Evolutionary conservation across 2,888 invertebrate species (phyloP).

Genomic region (Apamea epomidion): DNA sequence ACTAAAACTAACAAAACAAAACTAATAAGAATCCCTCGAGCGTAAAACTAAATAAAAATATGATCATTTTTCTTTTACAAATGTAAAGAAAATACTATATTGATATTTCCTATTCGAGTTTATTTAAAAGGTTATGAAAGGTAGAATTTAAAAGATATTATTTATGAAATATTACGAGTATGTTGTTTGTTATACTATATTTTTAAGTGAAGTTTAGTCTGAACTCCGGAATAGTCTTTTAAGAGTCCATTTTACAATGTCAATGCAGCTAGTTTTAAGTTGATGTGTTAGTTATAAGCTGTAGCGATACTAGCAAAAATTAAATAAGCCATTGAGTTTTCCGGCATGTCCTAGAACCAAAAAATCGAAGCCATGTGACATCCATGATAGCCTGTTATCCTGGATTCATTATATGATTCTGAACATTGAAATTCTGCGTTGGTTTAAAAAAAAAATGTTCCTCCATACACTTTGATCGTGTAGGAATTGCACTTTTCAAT

Average conservation of each 20-base stretch:
- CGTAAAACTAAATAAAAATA: not conserved
- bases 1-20: too few species aligned
- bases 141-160: slow-evolving; percentile 52
- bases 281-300: slow-evolving; percentile 50
- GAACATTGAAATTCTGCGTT: too few species aligned
- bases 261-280: slow-evolving; percentile 73
- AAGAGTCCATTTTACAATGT: slow-evolving; percentile 79
- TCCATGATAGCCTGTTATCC: too few species aligned
- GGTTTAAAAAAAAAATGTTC: too few species aligned
- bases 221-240: slow-evolving; percentile 79
- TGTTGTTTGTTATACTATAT: slow-evolving; percentile 47
- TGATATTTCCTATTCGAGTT: not conserved
- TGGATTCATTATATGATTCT: too few species aligned
- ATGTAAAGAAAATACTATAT: not conserved
- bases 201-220: slow-evolving; percentile 74
- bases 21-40: not conserved
- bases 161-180: slow-evolving; percentile 51
- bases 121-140: not conserved
- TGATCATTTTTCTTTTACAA: not conserved
- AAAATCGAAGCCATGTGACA: not conserved
- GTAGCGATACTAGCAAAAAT: slow-evolving; percentile 46
- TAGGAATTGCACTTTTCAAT: too few species aligned
- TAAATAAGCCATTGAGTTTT: not conserved
- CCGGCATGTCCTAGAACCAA: not conserved
- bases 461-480: too few species aligned